Percentiles rank a stretch among this genome's conserved stretches.
Evolutionary conservation across 2,797 vertebrate genomes (phyloP).

Genomic region (Lutra lutra): DNA sequence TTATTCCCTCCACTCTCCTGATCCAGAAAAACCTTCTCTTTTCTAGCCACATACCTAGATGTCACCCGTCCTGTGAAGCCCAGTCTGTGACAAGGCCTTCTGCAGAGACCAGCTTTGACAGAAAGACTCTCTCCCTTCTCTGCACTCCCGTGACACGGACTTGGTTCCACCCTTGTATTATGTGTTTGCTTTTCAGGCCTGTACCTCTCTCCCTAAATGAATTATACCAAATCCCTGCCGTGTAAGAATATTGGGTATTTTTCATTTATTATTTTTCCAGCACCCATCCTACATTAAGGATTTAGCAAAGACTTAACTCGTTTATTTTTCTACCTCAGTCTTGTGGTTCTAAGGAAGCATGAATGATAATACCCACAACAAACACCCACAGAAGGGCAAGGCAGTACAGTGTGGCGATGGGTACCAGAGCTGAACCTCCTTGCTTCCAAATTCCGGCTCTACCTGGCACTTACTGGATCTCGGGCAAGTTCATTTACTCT

Average conservation of each 20-base stretch:
- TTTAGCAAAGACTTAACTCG: background rate
- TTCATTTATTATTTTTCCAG: background rate
- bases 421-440: background rate
- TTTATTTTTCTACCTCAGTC: background rate
- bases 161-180: background rate
- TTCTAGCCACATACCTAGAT: background rate
- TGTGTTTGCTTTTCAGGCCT: background rate
- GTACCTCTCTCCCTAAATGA: background rate
- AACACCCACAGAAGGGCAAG: background rate
- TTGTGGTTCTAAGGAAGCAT: background rate
- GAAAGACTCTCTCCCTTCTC: background rate
- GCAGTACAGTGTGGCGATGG: accelerated
- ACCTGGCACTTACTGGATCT: background rate
- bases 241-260: background rate
- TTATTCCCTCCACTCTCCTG: accelerated
- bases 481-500: background rate
- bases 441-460: background rate
- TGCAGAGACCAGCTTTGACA: background rate
- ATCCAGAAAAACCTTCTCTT: background rate
- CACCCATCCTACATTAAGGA: background rate
- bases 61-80: background rate
- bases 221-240: background rate
- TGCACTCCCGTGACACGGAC: background rate
- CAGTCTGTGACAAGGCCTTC: background rate
- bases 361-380: background rate